Percentiles rank a stretch among this genome's conserved stretches.
These are phyloP conservation scores for Ptilorrhoa leucosticta DNA, from an alignment of 2,113 vertebrate species.

Conservation along the genomic window DNA sequence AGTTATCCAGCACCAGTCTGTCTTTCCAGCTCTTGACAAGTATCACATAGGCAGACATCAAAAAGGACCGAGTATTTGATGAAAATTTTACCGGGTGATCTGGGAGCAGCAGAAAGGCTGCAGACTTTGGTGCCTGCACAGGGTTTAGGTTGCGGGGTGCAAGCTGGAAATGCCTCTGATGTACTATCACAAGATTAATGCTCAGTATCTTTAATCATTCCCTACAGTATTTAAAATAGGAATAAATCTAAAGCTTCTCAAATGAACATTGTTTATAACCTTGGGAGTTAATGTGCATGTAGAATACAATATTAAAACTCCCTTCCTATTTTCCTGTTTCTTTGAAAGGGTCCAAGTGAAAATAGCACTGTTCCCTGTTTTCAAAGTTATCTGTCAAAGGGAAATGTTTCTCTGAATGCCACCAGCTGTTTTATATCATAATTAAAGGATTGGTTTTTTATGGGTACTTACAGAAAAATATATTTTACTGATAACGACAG, in stretches of 20 bases:
- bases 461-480: constrained; percentile 60
- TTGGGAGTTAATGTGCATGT: neutral
- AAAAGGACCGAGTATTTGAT: neutral
- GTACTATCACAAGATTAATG: neutral
- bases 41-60: neutral
- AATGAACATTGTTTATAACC: neutral
- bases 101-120: neutral
- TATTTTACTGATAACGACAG: constrained; percentile 64
- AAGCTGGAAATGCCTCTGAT: neutral
- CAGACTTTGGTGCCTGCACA: neutral
- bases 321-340: neutral
- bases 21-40: neutral
- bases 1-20: neutral
- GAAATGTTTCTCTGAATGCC: constrained; percentile 27
- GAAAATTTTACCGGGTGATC: neutral
- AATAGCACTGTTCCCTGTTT: constrained; percentile 18
- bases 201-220: neutral
- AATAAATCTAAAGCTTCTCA: neutral
- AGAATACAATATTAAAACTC: neutral
- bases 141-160: neutral
- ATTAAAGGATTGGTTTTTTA: constrained; percentile 56
- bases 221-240: neutral
- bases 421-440: constrained; percentile 67
- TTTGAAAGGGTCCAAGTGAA: constrained; percentile 38
- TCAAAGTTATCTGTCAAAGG: constrained; percentile 29